A percentile compares a stretch with the other conserved stretches of the same genome.
Conservation (phyloP, 2,113 vertebrate species). For the Meleagris gallopavo region DNA sequence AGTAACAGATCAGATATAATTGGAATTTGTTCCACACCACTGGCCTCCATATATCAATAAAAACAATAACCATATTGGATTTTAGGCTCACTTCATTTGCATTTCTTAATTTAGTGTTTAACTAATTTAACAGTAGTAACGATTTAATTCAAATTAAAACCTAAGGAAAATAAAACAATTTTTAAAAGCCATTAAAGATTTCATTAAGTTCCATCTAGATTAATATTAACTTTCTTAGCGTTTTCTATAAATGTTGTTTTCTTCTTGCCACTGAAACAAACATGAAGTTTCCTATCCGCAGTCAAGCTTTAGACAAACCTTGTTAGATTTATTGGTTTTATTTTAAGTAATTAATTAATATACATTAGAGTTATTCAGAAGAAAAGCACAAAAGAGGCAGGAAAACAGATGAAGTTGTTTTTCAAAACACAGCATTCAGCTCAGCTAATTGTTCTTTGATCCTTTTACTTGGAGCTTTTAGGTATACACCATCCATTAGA, state of each 20-base stretch:
- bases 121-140: slow-evolving; percentile 76
- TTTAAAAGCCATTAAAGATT: slow-evolving; percentile 71
- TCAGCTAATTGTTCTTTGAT: slow-evolving; percentile 58
- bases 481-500: slow-evolving; percentile 4
- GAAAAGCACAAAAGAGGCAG: slow-evolving; percentile 45
- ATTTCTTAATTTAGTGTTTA: slow-evolving; percentile 79
- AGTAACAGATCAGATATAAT: slow-evolving; percentile 77
- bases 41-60: slow-evolving; percentile 73
- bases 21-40: slow-evolving; percentile 73
- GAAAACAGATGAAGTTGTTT: slow-evolving; percentile 70
- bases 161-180: slow-evolving; percentile 70
- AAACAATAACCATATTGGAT: slow-evolving; percentile 73
- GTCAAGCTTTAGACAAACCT: slow-evolving; percentile 73
- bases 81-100: slow-evolving; percentile 72
- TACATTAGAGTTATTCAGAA: slow-evolving; percentile 60
- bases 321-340: slow-evolving; percentile 76
- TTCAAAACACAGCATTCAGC: slow-evolving; percentile 36
- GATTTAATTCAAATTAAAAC: slow-evolving; percentile 76
- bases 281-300: slow-evolving; percentile 67
- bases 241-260: slow-evolving; percentile 49
- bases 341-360: slow-evolving; percentile 78
- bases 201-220: slow-evolving; percentile 73
- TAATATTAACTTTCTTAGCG: slow-evolving; percentile 68
- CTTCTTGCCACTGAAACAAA: slow-evolving; percentile 53
- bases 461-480: slow-evolving; percentile 15